Evolutionary conservation across 1,140 invertebrate genomes (phyloP).

Genomic region (Penaeus japonicus): DNA sequence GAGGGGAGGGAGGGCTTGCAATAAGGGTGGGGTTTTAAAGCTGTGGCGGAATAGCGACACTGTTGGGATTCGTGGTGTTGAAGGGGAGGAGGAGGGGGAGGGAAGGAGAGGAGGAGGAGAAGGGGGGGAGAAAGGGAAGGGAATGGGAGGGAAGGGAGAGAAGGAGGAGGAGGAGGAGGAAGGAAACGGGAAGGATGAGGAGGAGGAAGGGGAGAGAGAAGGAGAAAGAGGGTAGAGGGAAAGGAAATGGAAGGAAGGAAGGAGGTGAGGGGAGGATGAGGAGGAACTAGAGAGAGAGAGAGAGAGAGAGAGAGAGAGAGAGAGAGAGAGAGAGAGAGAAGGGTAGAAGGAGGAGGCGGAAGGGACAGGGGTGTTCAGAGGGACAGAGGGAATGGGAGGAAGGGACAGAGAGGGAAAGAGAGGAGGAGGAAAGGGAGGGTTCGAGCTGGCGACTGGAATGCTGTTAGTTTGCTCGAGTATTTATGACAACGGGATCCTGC

Average conservation of each 20-base stretch:
- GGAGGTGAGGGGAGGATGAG: background rate
- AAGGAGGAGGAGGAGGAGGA: background rate
- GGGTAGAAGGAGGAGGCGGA: background rate
- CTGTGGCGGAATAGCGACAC: too few species aligned
- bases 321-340: background rate
- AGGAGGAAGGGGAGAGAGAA: background rate
- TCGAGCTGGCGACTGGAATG: too few species aligned
- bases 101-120: background rate
- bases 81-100: background rate
- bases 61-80: too few species aligned
- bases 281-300: background rate
- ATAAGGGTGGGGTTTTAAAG: too few species aligned
- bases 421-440: too few species aligned
- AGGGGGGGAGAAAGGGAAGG: background rate
- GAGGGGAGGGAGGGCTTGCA: too few species aligned
- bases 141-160: background rate
- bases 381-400: too few species aligned
- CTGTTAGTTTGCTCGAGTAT: too few species aligned
- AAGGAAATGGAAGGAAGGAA: background rate
- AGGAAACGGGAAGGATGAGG: background rate
- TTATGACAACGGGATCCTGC: too few species aligned
- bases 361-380: too few species aligned
- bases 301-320: background rate
- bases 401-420: too few species aligned
- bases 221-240: background rate